Evolutionary conservation across 1,140 invertebrate species (phyloP).

Genomic region (Fopius arisanus): DNA sequence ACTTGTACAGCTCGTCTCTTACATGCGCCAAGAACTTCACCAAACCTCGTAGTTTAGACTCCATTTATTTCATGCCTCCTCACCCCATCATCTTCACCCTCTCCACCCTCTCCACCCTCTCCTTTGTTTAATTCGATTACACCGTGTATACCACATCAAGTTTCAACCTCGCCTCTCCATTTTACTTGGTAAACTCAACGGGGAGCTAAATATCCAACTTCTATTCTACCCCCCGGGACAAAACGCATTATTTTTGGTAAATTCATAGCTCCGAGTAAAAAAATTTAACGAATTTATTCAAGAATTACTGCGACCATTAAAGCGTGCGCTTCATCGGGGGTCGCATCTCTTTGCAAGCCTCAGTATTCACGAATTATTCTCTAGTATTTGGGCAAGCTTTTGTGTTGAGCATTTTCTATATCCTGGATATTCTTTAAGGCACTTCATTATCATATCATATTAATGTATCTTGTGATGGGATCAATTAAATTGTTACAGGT

Average conservation of each 20-base stretch:
- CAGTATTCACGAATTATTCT: too few relatives aligned
- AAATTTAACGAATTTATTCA: too few relatives aligned
- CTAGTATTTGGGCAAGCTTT: background rate
- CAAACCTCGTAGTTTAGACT: constrained; percentile 24
- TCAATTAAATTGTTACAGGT: constrained; percentile 1
- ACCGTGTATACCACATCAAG: constrained; percentile 1
- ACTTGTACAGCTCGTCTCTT: constrained; percentile 17
- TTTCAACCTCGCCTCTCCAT: background rate
- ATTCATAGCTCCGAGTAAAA: too few relatives aligned
- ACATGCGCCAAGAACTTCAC: constrained; percentile 10
- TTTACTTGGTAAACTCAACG: background rate
- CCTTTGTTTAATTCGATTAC: constrained; percentile 32
- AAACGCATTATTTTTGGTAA: background rate
- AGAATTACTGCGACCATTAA: too few relatives aligned
- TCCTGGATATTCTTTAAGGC: too few relatives aligned
- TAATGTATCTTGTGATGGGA: background rate
- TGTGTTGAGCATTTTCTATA: background rate
- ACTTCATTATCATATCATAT: background rate
- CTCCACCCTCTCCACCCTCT: too few relatives aligned
- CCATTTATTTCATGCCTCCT: constrained; percentile 29
- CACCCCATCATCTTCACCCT: background rate
- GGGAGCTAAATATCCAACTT: background rate
- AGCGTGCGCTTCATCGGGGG: too few relatives aligned
- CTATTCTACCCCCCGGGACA: background rate
- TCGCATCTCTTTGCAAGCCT: too few relatives aligned